Evolutionary conservation across 1,140 invertebrate genomes (phyloP), one percentile per base, ranked within the genome.

Genomic region (Diorhabda carinulata): DNA sequence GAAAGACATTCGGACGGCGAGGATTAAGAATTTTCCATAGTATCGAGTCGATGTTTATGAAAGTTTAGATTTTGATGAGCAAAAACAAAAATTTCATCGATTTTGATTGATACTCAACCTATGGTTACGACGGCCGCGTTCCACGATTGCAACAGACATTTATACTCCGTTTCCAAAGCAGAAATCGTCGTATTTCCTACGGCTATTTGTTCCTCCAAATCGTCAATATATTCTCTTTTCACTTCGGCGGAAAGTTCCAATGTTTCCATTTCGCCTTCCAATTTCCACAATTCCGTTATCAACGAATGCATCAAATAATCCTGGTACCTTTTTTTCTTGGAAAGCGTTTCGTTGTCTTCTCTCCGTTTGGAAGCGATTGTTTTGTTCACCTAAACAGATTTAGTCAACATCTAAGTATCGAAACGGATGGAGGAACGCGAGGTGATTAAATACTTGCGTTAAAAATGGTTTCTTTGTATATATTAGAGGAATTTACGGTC

Each of bases 41-140:
- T 25, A 25, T 25, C 25, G 25, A 25, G 25, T 25, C 25, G 25
- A 25, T 25, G 25, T 25, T 25, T 25, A 25, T 25, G 25, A 25
- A 25, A 25, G 25, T 25, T 25, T 25, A 25, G 25, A 1, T 25
- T 25, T 25, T 25, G 25, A 25, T 25, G 25, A 1, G 25, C 25
- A 25, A 25, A 25, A 25, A 25, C 25, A 25, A 25, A 25, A 25
- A 25, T 25, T 25, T 25, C 25, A 25, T 25, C 25, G 2, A 25
- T 1, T 25, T 25, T 25, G 2, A 25, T 25, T 25, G 25, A 25
- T 25, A 25, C 25, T 25, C 25, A 1, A 25, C 25, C 83, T 69
- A 92, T 91, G 66, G 87, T 87, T 4, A 86, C 81, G 40, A 93
- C 83, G 25, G 91, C 88, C 4, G 87, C 86, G 76, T 90, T 89